These are phyloP conservation scores for Australoheros facetus DNA, from an alignment of 2,797 vertebrate genomes.

Conservation along the genomic window DNA sequence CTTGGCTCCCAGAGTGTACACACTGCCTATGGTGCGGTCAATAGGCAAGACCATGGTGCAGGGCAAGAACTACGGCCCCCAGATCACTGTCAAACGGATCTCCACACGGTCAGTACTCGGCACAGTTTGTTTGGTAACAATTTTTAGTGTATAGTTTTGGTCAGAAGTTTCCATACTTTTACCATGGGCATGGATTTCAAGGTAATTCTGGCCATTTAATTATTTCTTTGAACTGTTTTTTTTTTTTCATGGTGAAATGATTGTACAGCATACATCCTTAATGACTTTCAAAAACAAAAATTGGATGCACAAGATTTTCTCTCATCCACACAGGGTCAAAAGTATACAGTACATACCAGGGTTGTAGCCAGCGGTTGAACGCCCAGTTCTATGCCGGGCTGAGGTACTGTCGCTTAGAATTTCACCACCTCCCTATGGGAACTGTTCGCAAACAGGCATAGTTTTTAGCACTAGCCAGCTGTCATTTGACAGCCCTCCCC, in stretches of 20 bases:
- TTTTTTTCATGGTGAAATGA: neutral
- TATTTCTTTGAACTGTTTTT: neutral
- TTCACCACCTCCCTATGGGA: too few relatives aligned
- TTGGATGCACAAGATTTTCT: too few relatives aligned
- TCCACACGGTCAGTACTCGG: conserved; percentile 77
- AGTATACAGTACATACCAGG: too few relatives aligned
- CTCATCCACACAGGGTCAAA: too few relatives aligned
- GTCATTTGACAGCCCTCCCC: too few relatives aligned
- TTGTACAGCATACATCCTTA: neutral
- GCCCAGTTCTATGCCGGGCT: too few relatives aligned
- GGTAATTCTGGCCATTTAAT: neutral
- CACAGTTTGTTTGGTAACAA: neutral
- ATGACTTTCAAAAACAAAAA: too few relatives aligned
- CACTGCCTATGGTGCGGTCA: conserved; percentile 84
- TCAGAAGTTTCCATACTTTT: neutral
- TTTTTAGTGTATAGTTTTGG: neutral
- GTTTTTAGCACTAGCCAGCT: too few relatives aligned
- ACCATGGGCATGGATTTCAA: neutral
- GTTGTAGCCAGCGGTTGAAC: too few relatives aligned
- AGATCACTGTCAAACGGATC: conserved; percentile 87
- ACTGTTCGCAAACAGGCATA: too few relatives aligned
- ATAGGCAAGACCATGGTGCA: conserved; percentile 88
- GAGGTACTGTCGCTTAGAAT: too few relatives aligned
- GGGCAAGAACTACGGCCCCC: conserved; percentile 86
- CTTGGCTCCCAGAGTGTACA: conserved; percentile 84